Evolutionary conservation across 1,140 invertebrate genomes (phyloP).

Genomic region (Globodera ellingtonae): DNA sequence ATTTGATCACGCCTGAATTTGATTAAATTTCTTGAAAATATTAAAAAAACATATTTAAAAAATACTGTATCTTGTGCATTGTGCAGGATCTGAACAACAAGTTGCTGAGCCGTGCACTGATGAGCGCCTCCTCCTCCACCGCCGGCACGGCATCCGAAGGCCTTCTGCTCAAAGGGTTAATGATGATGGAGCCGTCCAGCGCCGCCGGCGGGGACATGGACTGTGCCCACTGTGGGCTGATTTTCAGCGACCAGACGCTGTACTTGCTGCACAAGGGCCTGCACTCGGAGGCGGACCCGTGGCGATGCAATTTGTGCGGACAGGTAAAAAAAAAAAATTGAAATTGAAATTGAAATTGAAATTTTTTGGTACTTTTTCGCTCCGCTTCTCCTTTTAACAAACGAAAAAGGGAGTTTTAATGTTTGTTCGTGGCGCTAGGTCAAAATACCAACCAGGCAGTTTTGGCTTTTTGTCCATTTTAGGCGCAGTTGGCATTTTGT

Average conservation of each 20-base stretch:
- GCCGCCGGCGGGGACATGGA: slow-evolving; percentile 64
- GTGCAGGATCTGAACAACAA: not conserved
- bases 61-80: too few relatives aligned
- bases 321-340: slow-evolving; percentile 66
- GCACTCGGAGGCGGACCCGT: slow-evolving; percentile 87
- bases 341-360: too few relatives aligned
- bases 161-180: not conserved
- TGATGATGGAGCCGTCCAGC: not conserved
- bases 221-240: slow-evolving; percentile 86
- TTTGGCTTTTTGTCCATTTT: too few relatives aligned
- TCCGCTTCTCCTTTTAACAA: not conserved
- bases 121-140: not conserved
- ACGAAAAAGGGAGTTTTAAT: too few relatives aligned
- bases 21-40: too few relatives aligned
- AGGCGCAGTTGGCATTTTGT: too few relatives aligned
- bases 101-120: not conserved
- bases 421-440: too few relatives aligned
- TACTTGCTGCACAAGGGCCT: slow-evolving; percentile 96
- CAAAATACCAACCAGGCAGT: too few relatives aligned
- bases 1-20: too few relatives aligned
- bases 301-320: slow-evolving; percentile 96
- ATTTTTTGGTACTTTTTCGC: not conserved
- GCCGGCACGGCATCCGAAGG: not conserved
- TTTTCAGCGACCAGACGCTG: slow-evolving; percentile 89
- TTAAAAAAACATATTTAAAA: too few relatives aligned